Base-by-base conservation (phyloP, 2,888 invertebrate genomes). In the Parapristionchus giblindavisi region DNA sequence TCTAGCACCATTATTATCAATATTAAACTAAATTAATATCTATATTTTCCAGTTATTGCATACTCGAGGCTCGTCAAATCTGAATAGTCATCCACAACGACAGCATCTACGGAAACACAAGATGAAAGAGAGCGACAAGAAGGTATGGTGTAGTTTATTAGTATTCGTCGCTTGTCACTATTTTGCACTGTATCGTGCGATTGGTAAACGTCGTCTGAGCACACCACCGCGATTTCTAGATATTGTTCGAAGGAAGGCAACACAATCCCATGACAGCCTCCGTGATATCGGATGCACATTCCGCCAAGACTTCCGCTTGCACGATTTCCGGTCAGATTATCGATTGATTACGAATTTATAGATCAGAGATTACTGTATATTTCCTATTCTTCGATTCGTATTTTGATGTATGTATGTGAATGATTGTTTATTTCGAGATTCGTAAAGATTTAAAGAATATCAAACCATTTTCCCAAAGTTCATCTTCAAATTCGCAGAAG, bases 91-190 rank as follows among this genome's bases (percentile, higher is more conserved):
- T 73, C 84, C 84, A 43, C 84, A 83, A 68, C 78, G 83, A 66
- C 84, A 84, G 60, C 84, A 84, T 70, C 79, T 84, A 29, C 68
- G 84, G 70, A 84, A 84, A 61, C 77, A 81, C 61, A 79, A 79
- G 54, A 79, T 84, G 74, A 74, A 77, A 52, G 48, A 60, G 34
- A 61, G 75, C 2, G 79, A 77, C n/a, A 78, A 78, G 77, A 77
- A 78, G 48, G 77, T 80, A 11, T 40, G 68, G 52, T 60, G 60
- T 60, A 40, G n/a, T 4, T n/a, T 29, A 43, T 40, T 65, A 11
- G 63, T 40, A 65, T 3, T 43, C 63, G 63, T 65, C 63, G 63
- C 17, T 32, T 24, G 61, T 61, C 43, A 17, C 34, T 11, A 40
- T 6, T 43, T 43, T 14, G 63, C 63, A 65, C 63, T 17, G 32